phyloP scores from a whole-genome alignment of 1,140 invertebrate genomes.

The Meteorus sp. region DNA sequence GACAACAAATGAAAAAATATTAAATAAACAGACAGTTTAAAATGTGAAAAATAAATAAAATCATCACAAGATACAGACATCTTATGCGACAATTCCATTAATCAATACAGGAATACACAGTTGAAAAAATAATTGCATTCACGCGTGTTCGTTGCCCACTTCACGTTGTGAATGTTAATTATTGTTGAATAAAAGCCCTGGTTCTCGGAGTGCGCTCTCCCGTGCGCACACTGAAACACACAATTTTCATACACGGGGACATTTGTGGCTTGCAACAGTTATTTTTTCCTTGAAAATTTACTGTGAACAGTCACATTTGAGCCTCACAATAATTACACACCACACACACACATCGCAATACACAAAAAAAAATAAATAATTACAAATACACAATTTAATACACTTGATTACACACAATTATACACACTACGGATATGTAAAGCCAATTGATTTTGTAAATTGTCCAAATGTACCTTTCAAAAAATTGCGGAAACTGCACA shows the following conservation, averaged over 20 bases:
- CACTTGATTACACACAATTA: constrained; percentile 38
- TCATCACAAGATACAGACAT: constrained; percentile 19
- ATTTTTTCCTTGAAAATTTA: no score
- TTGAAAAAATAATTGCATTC: constrained; percentile 21
- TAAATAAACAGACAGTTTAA: constrained; percentile 35
- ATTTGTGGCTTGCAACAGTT: constrained; percentile 37
- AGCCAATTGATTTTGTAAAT: constrained; percentile 63
- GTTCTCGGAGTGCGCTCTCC: constrained; percentile 50
- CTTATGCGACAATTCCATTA: constrained; percentile 26
- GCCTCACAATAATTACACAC: constrained; percentile 30
- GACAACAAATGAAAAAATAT: constrained; percentile 29
- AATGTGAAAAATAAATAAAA: constrained; percentile 41
- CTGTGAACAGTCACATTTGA: constrained; percentile 23
- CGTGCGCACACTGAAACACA: constrained; percentile 50
- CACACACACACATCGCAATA: constrained; percentile 33
- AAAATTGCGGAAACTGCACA: constrained; percentile 23
- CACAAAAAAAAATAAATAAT: constrained; percentile 23
- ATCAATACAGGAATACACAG: constrained; percentile 33
- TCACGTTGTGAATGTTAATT: constrained; percentile 30
- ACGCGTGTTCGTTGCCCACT: constrained; percentile 41
- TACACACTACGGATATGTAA: constrained; percentile 62
- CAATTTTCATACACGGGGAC: constrained; percentile 47
- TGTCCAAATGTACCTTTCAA: constrained; percentile 39
- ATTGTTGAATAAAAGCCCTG: constrained; percentile 47
- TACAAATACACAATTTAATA: constrained; percentile 32